Percentiles rank a stretch among this genome's conserved stretches.
phyloP scores from a whole-genome alignment of 2,113 vertebrate species.

The Tautogolabrus adspersus region DNA sequence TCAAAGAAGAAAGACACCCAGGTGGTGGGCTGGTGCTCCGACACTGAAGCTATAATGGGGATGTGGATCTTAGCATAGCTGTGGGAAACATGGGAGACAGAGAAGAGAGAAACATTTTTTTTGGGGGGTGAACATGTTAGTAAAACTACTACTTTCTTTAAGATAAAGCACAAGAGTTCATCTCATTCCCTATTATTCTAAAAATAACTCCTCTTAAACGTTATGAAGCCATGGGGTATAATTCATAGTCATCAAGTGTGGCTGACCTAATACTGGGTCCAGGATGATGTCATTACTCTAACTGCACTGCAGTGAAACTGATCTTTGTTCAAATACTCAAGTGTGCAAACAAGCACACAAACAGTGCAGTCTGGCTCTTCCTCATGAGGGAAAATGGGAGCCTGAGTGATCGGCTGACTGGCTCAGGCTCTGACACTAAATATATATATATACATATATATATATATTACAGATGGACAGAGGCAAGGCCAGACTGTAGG shows the following conservation, averaged over 20 bases:
- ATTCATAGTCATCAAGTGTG: conserved; percentile 1
- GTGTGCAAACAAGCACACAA: conserved; percentile 1
- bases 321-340: conserved; percentile 13
- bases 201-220: background rate
- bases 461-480: conserved; percentile 5
- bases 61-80: conserved; percentile 99
- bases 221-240: background rate
- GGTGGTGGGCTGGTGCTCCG: conserved; percentile 98
- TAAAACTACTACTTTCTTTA: too few species aligned
- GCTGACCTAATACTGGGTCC: conserved; percentile 22
- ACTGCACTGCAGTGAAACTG: conserved; percentile 55
- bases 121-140: too few species aligned
- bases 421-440: too few species aligned
- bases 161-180: background rate
- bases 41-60: conserved; percentile 99
- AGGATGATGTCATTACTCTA: conserved; percentile 18
- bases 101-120: background rate
- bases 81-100: conserved; percentile 22
- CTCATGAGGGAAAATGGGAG: conserved; percentile 5
- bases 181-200: background rate
- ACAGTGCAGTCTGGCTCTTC: conserved; percentile 32
- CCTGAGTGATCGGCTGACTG: background rate
- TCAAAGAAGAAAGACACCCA: conserved; percentile 99
- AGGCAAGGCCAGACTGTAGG: background rate
- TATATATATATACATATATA: background rate